Conservation (phyloP, 2,113 vertebrate genomes). For the Saccopteryx leptura region DNA sequence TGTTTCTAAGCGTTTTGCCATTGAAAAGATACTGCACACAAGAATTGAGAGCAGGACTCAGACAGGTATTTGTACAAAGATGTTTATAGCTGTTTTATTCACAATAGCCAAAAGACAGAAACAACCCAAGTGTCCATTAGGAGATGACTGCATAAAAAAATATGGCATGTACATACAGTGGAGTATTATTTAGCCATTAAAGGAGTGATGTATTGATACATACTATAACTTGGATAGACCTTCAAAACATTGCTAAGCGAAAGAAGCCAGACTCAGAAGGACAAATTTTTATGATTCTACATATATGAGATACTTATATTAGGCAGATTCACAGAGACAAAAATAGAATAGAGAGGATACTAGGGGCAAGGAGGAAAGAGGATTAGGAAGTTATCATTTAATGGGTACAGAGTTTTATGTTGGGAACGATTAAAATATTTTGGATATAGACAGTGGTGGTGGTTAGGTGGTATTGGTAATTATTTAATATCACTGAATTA, state of each 20-base stretch:
- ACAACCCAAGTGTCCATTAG: not conserved
- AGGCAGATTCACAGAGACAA: not conserved
- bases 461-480: not conserved
- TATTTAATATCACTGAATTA: slow-evolving; percentile 54
- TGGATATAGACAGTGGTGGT: not conserved
- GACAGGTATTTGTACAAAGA: not conserved
- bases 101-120: not conserved
- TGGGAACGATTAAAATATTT: slow-evolving; percentile 22
- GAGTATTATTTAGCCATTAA: not conserved
- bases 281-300: not conserved
- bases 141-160: not conserved
- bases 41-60: not conserved
- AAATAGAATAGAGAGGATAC: not conserved
- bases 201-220: not conserved
- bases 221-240: not conserved
- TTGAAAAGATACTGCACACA: not conserved
- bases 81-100: not conserved
- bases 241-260: not conserved
- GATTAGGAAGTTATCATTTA: not conserved
- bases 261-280: not conserved
- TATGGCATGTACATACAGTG: not conserved
- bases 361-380: not conserved
- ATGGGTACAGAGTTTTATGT: not conserved
- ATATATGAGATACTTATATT: not conserved
- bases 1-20: not conserved